Conservation (phyloP, 2,888 invertebrate species). For the Drosophila cognata region DNA sequence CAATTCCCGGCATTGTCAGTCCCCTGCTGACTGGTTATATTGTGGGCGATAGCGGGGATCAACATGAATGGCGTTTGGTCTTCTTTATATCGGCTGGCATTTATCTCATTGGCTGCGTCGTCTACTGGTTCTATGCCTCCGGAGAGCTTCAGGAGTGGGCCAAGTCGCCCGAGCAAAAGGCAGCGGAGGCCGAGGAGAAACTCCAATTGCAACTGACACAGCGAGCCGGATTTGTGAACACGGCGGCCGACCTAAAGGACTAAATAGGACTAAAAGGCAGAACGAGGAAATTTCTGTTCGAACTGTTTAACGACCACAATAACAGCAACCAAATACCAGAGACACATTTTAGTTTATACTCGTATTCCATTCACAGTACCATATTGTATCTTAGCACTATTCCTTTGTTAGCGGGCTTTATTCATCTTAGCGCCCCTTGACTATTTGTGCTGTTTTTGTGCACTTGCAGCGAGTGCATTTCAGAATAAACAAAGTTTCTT, state of each 20-base stretch:
- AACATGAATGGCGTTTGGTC: slow-evolving; percentile 93
- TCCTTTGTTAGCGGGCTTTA: slow-evolving; percentile 42
- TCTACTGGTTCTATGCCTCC: slow-evolving; percentile 93
- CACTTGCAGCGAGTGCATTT: slow-evolving; percentile 43
- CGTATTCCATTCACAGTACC: slow-evolving; percentile 36
- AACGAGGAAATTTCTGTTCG: slow-evolving; percentile 8
- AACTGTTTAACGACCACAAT: slow-evolving; percentile 30
- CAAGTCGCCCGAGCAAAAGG: slow-evolving; percentile 81
- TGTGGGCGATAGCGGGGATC: slow-evolving; percentile 87
- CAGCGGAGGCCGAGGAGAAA: slow-evolving; percentile 76
- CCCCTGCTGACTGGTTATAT: slow-evolving; percentile 93
- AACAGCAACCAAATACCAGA: slow-evolving; percentile 34
- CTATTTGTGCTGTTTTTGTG: slow-evolving; percentile 46
- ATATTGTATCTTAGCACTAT: slow-evolving; percentile 41
- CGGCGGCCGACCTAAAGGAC: slow-evolving; percentile 84
- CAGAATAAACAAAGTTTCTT: slow-evolving; percentile 57
- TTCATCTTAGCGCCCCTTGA: slow-evolving; percentile 53
- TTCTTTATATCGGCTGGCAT: slow-evolving; percentile 94
- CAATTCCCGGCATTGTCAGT: slow-evolving; percentile 96
- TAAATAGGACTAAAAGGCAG: slow-evolving; percentile 44
- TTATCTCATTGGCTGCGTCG: slow-evolving; percentile 92
- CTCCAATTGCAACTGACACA: slow-evolving; percentile 69
- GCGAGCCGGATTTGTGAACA: slow-evolving; percentile 79
- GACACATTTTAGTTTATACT: slow-evolving; percentile 56
- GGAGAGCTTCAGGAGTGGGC: slow-evolving; percentile 95